These are phyloP conservation scores for Larimichthys polyactis DNA, from an alignment of 2,113 vertebrate species.

Conservation along the genomic window DNA sequence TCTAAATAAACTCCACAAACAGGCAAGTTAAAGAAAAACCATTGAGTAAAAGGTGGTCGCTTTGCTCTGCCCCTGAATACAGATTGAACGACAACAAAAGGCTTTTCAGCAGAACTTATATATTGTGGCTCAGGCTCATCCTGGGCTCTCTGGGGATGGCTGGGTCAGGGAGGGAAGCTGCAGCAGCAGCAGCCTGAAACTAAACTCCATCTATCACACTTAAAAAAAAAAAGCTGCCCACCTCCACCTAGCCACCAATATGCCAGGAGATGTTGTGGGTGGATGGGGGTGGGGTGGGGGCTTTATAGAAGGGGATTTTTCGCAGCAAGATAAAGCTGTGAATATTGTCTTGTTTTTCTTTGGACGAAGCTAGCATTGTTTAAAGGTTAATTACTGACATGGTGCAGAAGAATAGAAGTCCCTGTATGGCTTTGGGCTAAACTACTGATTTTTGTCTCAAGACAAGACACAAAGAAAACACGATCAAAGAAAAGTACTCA, in stretches of 20 bases:
- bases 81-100: conserved; percentile 77
- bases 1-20: conserved; percentile 15
- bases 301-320: conserved; percentile 58
- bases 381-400: conserved; percentile 72
- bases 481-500: not conserved
- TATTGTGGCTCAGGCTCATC: conserved; percentile 65
- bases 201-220: conserved; percentile 85
- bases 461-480: conserved; percentile 33
- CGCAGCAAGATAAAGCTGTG: conserved; percentile 55
- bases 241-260: conserved; percentile 67
- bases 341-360: conserved; percentile 61
- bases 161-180: conserved; percentile 64
- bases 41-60: not conserved
- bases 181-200: conserved; percentile 68
- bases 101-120: conserved; percentile 64
- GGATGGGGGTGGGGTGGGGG: not conserved
- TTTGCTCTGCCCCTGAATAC: conserved; percentile 53
- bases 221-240: conserved; percentile 78
- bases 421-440: conserved; percentile 44
- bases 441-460: conserved; percentile 65
- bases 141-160: conserved; percentile 60
- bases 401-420: conserved; percentile 40
- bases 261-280: conserved; percentile 41
- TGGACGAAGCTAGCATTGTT: conserved; percentile 59
- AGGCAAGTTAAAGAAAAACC: not conserved